Conservation (phyloP, 2,113 vertebrate genomes). For the Bungarus multicinctus region DNA sequence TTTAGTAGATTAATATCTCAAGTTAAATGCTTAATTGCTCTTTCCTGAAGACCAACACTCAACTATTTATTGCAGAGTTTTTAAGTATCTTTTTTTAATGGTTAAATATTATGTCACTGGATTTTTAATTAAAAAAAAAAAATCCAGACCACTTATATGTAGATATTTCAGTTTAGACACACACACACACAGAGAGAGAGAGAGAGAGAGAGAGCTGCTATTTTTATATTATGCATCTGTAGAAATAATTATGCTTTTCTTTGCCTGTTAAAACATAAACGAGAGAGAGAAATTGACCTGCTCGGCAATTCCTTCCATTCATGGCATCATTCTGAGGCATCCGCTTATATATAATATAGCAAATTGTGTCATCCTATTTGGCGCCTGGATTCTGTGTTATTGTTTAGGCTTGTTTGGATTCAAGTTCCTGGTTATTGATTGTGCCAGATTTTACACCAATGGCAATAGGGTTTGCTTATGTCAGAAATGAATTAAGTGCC, state of each 20-base stretch:
- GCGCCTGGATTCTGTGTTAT: conserved; percentile 21
- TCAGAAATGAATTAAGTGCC: conserved; percentile 44
- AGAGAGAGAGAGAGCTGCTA: no score
- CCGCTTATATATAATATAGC: conserved; percentile 19
- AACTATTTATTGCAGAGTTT: conserved; percentile 62
- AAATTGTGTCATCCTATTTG: conserved; percentile 33
- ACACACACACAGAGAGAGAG: no score
- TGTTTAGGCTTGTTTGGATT: conserved; percentile 35
- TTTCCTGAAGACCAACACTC: conserved; percentile 18
- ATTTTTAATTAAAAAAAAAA: background rate
- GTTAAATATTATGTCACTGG: conserved; percentile 18
- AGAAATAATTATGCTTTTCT: conserved; percentile 39
- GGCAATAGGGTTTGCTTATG: conserved; percentile 1
- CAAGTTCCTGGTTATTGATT: conserved; percentile 43
- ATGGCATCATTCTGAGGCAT: background rate
- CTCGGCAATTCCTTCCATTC: background rate
- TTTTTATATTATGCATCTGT: conserved; percentile 21
- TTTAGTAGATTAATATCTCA: conserved; percentile 63
- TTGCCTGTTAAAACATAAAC: background rate
- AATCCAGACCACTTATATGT: background rate
- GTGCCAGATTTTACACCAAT: conserved; percentile 16
- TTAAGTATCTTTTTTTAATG: conserved; percentile 40
- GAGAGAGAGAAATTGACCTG: conserved; percentile 17
- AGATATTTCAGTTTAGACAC: background rate
- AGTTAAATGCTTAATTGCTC: conserved; percentile 64